These are phyloP conservation scores for Spatulosminthurus flaviceps DNA, from an alignment of 2,888 invertebrate species.

Conservation along the genomic window DNA sequence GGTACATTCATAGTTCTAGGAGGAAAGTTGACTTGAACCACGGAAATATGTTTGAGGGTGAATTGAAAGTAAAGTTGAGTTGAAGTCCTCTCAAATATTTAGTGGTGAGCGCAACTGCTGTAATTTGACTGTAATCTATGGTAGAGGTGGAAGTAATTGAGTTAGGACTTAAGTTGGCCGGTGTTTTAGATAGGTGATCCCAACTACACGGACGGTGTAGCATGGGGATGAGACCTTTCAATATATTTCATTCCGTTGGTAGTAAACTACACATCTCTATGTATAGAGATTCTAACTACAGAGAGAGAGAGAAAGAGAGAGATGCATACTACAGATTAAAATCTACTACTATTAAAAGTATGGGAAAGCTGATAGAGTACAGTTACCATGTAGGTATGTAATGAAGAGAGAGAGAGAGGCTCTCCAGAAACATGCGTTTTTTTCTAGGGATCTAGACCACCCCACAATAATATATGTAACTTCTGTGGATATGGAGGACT, in stretches of 20 bases:
- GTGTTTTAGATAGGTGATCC: background rate
- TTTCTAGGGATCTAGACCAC: too few relatives aligned
- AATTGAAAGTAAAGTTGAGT: constrained; percentile 25
- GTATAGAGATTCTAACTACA: too few relatives aligned
- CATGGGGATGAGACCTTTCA: background rate
- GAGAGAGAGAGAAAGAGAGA: too few relatives aligned
- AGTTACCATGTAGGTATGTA: too few relatives aligned
- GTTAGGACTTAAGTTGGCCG: constrained; percentile 40
- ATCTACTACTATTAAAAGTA: too few relatives aligned
- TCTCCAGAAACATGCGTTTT: background rate
- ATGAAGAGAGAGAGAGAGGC: too few relatives aligned
- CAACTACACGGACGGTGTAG: background rate
- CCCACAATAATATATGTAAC: too few relatives aligned
- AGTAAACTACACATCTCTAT: background rate
- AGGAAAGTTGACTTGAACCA: too few relatives aligned
- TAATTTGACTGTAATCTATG: constrained; percentile 44
- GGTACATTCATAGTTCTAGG: too few relatives aligned
- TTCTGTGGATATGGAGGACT: background rate
- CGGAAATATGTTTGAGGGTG: background rate
- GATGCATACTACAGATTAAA: too few relatives aligned
- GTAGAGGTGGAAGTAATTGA: constrained; percentile 43
- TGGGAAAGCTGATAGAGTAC: too few relatives aligned
- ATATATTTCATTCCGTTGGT: too few relatives aligned
- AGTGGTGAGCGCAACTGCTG: constrained; percentile 41
- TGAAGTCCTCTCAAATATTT: constrained; percentile 38